phyloP scores from a whole-genome alignment of 1,140 invertebrate genomes.

The Aphis craccivora region DNA sequence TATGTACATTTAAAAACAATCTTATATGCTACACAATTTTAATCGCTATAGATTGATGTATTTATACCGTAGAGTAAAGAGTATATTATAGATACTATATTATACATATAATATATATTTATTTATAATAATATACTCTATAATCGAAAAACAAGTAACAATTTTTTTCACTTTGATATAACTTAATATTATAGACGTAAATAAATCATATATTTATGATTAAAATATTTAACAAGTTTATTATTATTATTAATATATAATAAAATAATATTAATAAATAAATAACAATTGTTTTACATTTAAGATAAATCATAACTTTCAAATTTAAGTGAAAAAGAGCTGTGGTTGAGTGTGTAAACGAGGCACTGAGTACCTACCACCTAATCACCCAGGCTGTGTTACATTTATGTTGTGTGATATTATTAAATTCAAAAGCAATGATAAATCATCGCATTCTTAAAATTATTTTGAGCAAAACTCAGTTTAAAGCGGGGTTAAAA shows the following conservation, averaged over 20 bases:
- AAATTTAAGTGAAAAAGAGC: neutral
- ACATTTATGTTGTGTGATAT: neutral
- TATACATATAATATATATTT: neutral
- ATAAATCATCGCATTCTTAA: neutral
- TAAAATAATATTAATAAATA: neutral
- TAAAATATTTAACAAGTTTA: neutral
- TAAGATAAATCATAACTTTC: neutral
- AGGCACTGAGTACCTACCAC: neutral
- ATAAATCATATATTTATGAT: too few relatives aligned
- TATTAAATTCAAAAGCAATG: constrained; percentile 1
- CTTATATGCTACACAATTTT: neutral
- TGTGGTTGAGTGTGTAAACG: neutral
- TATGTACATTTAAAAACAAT: neutral
- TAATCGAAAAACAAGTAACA: neutral
- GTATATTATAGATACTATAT: too few relatives aligned
- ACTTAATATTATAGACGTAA: neutral
- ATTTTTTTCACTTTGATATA: neutral
- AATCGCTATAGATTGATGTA: neutral
- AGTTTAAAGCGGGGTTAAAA: neutral
- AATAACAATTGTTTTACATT: neutral
- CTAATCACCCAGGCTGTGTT: neutral
- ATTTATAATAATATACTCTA: neutral
- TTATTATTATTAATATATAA: neutral
- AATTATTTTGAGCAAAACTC: neutral
- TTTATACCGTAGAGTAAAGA: neutral